Evolutionary conservation across 2,797 vertebrate genomes (phyloP).

Genomic region (Enoplosus armatus): DNA sequence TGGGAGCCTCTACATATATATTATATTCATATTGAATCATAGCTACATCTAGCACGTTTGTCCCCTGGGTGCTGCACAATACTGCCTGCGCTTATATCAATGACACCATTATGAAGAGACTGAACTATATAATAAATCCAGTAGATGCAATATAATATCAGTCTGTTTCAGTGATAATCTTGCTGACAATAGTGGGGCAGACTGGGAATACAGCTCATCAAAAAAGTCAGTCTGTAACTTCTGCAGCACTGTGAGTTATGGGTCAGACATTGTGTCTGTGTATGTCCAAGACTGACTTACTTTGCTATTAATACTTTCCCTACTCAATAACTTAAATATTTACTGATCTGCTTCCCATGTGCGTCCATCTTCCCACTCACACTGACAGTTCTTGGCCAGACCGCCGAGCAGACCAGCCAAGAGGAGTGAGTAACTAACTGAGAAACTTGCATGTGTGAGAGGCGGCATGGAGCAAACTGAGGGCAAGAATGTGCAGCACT

Average conservation of each 20-base stretch:
- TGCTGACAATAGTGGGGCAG: slow-evolving; percentile 43
- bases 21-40: slow-evolving; percentile 63
- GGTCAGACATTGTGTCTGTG: neutral
- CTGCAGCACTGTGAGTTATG: neutral
- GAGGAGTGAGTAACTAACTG: neutral
- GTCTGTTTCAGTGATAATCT: slow-evolving; percentile 42
- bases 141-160: slow-evolving; percentile 38
- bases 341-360: slow-evolving; percentile 23
- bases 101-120: slow-evolving; percentile 62
- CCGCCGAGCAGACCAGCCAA: neutral
- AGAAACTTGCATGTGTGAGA: slow-evolving; percentile 9
- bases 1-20: slow-evolving; percentile 51
- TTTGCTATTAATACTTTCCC: slow-evolving; percentile 8
- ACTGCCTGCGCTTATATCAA: slow-evolving; percentile 45
- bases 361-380: slow-evolving; percentile 17
- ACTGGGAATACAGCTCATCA: slow-evolving; percentile 62
- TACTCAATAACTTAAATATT: slow-evolving; percentile 29
- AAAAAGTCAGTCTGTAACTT: slow-evolving; percentile 38
- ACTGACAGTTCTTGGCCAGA: slow-evolving; percentile 23
- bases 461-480: slow-evolving; percentile 5
- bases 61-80: slow-evolving; percentile 66
- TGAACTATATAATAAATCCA: slow-evolving; percentile 55
- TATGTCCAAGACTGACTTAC: slow-evolving; percentile 3
- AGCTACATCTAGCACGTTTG: slow-evolving; percentile 41
- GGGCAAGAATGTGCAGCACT: slow-evolving; percentile 12